Percentiles rank a stretch among this genome's conserved stretches.
Conservation (phyloP, 2,113 vertebrate genomes). For the Cyanocitta stelleri region DNA sequence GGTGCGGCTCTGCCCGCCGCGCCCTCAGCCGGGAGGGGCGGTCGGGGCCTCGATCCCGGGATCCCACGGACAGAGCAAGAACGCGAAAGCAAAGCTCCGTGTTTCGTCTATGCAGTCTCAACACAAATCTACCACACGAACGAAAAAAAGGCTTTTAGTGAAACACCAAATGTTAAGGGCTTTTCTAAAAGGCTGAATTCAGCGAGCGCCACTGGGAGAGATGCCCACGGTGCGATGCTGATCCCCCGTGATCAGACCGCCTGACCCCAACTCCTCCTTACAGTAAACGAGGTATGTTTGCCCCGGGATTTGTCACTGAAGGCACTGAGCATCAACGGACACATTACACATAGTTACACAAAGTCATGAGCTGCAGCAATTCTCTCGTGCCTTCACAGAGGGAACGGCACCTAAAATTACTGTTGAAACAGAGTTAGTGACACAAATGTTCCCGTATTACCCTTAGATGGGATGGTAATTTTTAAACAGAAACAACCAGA, state of each 20-base stretch:
- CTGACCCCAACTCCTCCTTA: rapidly evolving
- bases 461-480: neutral
- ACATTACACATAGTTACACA: neutral
- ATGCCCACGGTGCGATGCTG: neutral
- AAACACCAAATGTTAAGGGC: too few relatives aligned
- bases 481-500: neutral
- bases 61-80: rapidly evolving
- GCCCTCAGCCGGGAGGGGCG: neutral
- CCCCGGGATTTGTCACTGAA: neutral
- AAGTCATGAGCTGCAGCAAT: neutral
- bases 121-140: rapidly evolving
- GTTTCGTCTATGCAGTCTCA: rapidly evolving
- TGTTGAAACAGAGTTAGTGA: neutral
- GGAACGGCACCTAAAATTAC: neutral
- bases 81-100: rapidly evolving
- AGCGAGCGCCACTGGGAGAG: neutral
- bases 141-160: neutral
- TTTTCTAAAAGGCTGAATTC: neutral
- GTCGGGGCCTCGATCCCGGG: rapidly evolving
- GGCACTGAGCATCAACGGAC: too few relatives aligned
- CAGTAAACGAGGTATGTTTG: rapidly evolving
- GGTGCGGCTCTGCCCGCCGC: neutral
- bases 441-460: rapidly evolving
- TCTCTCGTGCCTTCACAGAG: neutral
- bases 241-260: rapidly evolving